phyloP scores from a whole-genome alignment of 2,888 invertebrate species.

The Neoaliturus tenellus region DNA sequence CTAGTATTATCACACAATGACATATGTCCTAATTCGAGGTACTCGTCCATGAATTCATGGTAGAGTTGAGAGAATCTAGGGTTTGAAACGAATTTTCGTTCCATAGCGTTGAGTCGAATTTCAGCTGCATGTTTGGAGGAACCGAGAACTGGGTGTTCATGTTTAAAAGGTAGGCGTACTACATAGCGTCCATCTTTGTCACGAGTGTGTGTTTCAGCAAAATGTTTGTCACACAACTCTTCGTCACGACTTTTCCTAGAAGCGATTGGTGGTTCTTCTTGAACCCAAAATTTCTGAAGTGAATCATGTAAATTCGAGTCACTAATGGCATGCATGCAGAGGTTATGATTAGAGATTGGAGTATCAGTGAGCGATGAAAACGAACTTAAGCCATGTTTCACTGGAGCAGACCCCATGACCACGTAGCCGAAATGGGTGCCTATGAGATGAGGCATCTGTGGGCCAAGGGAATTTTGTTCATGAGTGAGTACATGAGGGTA shows the following conservation, averaged over 20 bases:
- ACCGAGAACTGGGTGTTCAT: not conserved
- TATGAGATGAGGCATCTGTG: too few relatives aligned
- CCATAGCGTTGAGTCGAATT: not conserved
- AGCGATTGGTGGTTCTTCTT: not conserved
- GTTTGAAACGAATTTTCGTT: not conserved
- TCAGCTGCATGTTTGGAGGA: not conserved
- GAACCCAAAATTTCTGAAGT: not conserved
- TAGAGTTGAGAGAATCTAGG: not conserved
- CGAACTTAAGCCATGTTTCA: too few relatives aligned
- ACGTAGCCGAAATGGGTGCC: too few relatives aligned
- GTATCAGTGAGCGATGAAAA: too few relatives aligned
- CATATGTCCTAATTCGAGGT: not conserved
- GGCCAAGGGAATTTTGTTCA: too few relatives aligned
- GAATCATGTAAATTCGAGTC: not conserved
- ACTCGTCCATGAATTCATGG: not conserved
- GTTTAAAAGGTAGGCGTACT: not conserved
- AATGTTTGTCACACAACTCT: not conserved
- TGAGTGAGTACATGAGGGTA: too few relatives aligned
- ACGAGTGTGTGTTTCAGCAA: not conserved
- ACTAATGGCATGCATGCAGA: too few relatives aligned
- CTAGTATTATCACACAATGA: not conserved
- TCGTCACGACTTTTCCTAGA: not conserved
- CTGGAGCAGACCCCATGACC: too few relatives aligned
- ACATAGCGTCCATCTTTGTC: not conserved
- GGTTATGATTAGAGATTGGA: too few relatives aligned